These are phyloP conservation scores for Furnarius figulus DNA, from an alignment of 2,113 vertebrate genomes.

Conservation along the genomic window DNA sequence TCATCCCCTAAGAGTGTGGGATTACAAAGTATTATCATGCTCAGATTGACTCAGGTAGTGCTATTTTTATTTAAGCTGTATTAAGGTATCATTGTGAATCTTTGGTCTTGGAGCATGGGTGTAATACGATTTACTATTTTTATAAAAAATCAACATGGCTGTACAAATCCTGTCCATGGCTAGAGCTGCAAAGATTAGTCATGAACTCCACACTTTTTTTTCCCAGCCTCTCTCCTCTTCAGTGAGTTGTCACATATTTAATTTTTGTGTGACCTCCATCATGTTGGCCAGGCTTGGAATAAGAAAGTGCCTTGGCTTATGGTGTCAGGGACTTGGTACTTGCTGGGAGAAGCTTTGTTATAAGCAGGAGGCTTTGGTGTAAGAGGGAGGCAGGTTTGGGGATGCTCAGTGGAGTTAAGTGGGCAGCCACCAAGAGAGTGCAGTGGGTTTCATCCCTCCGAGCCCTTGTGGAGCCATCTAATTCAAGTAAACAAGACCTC, in stretches of 20 bases:
- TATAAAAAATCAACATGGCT: constrained; percentile 60
- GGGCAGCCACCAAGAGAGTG: background rate
- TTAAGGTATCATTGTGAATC: constrained; percentile 75
- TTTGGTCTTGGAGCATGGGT: constrained; percentile 52
- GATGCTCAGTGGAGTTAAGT: background rate
- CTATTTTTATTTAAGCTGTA: constrained; percentile 70
- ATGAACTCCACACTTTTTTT: background rate
- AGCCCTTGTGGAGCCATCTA: background rate
- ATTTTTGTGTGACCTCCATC: background rate
- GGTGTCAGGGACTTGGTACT: background rate
- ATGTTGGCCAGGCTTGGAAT: background rate
- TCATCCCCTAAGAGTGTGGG: constrained; percentile 40
- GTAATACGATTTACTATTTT: constrained; percentile 79
- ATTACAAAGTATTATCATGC: constrained; percentile 63
- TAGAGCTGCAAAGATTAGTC: constrained; percentile 43
- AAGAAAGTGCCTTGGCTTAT: background rate
- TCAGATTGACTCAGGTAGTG: constrained; percentile 59
- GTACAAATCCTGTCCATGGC: constrained; percentile 55
- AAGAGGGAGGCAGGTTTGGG: background rate
- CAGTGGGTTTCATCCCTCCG: background rate
- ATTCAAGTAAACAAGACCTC: background rate
- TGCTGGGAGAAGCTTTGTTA: background rate
- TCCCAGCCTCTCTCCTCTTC: background rate
- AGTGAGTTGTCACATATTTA: background rate
- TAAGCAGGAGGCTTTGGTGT: background rate